Evolutionary conservation across 1,140 invertebrate species (phyloP), one percentile per base, ranked within the genome.

Genomic region (Grapholita molesta): DNA sequence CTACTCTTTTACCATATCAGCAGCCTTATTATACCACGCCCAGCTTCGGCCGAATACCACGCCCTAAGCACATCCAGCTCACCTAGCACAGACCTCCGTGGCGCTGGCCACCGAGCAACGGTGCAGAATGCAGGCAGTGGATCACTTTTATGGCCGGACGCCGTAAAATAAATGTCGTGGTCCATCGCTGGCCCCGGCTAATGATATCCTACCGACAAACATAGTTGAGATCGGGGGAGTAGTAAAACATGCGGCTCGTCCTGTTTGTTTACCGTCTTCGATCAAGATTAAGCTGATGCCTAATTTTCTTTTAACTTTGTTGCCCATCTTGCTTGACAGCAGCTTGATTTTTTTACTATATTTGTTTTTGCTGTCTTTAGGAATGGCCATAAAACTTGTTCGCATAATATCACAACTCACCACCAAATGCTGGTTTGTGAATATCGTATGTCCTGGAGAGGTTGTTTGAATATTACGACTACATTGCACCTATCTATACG

Each of bases 81-180:
- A 25, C 15, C 55, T 61, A 32, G 7, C 12, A 28, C 52, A 48
- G 53, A 55, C 66, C 32, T 21, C 28, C 11, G 18, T 18, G 64
- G 42, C 65, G 68, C 23, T 64, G 75, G 71, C 67, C 73, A 77
- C 28, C 70, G 80, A 80, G 75, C 79, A 83, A 77, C 79, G 78
- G 79, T 88, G 86, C 87, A 91, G 84, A 86, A 86, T 91, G 89
- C 87, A 91, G 72, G 86, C 84, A 81, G 80, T 90, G 87, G 89
- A 90, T 91, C 89, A 91, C 87, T 91, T 91, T 91, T 89, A 91
- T 91, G 80, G 88, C 89, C 89, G 89, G 89, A 91, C 79, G 85
- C 88, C 84, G 88, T 91, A 88, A 91, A 91, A 91, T 91, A 90
- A 91, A 91, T 90, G 86, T 90, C 89, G 88, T 77, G 86, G 88